phyloP scores from a whole-genome alignment of 2,888 invertebrate genomes.

The Deilephila porcellus region DNA sequence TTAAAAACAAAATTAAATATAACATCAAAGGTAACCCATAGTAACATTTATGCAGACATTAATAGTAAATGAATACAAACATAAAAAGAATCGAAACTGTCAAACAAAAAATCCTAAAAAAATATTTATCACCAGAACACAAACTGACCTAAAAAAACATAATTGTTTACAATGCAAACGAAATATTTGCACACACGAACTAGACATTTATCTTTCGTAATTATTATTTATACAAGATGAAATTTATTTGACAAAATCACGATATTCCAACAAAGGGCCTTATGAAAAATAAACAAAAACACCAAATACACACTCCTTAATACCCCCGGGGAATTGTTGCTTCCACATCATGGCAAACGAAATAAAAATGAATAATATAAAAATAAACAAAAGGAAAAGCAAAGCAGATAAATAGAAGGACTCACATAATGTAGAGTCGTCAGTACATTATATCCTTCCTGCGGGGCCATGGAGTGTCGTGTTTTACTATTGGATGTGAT shows the following conservation, averaged over 20 bases:
- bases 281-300: conserved; percentile 29
- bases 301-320: conserved; percentile 29
- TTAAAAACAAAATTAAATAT: no score
- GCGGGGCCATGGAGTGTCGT: conserved; percentile 43
- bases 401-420: conserved; percentile 57
- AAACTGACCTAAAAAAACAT: not conserved
- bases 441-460: conserved; percentile 61
- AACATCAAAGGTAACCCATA: no score
- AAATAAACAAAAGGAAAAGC: conserved; percentile 57
- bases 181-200: conserved; percentile 1
- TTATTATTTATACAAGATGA: conserved; percentile 23
- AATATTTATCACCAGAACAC: conserved; percentile 1
- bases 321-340: conserved; percentile 48
- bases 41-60: no score
- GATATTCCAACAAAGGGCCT: conserved; percentile 1
- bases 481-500: not conserved
- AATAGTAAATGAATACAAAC: no score
- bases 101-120: not conserved
- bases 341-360: conserved; percentile 50
- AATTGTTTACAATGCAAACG: not conserved
- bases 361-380: conserved; percentile 58
- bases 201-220: not conserved
- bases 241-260: conserved; percentile 25
- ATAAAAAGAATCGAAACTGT: not conserved
- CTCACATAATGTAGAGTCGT: conserved; percentile 61